Base-by-base conservation (phyloP, 1,140 invertebrate genomes). In the Diachasmimorpha longicaudata region DNA sequence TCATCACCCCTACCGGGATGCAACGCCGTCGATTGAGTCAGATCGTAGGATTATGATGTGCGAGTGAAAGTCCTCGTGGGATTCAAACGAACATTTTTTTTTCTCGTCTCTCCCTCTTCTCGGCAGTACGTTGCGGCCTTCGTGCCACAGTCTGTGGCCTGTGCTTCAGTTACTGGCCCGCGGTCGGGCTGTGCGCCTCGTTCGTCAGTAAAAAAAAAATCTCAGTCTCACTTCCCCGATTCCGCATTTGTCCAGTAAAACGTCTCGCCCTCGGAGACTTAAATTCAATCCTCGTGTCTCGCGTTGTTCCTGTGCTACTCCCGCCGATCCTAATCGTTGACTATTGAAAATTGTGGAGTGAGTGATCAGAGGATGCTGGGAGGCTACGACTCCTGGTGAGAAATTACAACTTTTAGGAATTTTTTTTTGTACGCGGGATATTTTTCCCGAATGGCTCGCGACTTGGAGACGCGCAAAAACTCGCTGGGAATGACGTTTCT, bases 51-150 rank as follows among this genome's bases (percentile, higher is more conserved):
- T 79, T 81, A 81, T 78, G 74, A 75, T 74, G 63, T 73, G 77
- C 66, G 42, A 85, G 84, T 85, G 84, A 85, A 85, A 85, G 84
- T 84, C 76, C 77, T 76, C 77, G 70, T 79, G 77, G 58, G 78
- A 79, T 80, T 75, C 77, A 78, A 78, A 74, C 39, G 66, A 25
- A 70, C 55, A 76, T 79, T 77, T 76, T 77, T 73, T 78, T 77
- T 76, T 70, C 19, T 69, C 31, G 14, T 4, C 8, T 67, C 25
- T 31, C 23, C 39, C 48, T 48, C 4, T n/a, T 6, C 25, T 13
- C 25, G 4, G 6, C 44, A 46, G 44, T 44, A 14, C 69, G 21
- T n/a, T 19, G 46, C n/a, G 21, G 19, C 48, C 13, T 39, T 72
- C 11, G 25, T 72, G 52, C 68, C 25, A 31, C 8, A 19, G 42